A percentile compares a stretch with the other conserved stretches of the same genome.
Evolutionary conservation across 2,797 vertebrate species (phyloP).

Genomic region (Pterois miles): DNA sequence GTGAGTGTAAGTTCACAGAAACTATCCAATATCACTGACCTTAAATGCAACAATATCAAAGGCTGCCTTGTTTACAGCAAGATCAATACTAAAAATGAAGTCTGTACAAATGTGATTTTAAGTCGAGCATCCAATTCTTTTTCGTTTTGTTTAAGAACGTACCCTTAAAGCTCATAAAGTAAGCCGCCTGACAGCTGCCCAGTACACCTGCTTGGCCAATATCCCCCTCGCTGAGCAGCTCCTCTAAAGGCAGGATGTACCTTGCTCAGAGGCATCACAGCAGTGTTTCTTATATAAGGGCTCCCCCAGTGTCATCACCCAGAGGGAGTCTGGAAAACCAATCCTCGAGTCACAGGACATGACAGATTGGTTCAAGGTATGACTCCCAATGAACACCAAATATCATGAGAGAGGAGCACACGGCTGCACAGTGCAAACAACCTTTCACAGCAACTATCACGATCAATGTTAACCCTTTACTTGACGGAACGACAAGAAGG

Average conservation of each 20-base stretch:
- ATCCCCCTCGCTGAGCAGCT: background rate
- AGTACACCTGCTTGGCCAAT: background rate
- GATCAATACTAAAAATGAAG: background rate
- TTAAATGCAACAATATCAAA: background rate
- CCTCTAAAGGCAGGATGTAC: background rate
- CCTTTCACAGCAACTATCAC: background rate
- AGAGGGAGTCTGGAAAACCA: background rate
- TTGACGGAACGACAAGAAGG: background rate
- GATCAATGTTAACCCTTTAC: background rate
- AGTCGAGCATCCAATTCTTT: background rate
- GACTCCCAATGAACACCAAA: constrained; percentile 39
- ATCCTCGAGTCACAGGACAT: background rate
- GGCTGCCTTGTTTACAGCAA: background rate
- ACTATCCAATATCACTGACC: background rate
- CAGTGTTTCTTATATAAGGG: background rate
- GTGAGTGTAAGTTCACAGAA: background rate
- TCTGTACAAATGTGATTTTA: background rate
- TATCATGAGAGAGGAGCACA: background rate
- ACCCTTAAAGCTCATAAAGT: background rate
- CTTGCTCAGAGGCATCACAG: background rate
- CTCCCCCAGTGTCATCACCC: background rate
- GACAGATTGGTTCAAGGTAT: constrained; percentile 6
- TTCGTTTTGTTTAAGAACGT: background rate
- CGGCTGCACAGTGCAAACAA: background rate
- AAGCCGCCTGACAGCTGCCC: background rate